Evolutionary conservation across 2,113 vertebrate species (phyloP), one percentile per base, ranked within the genome.

Genomic region (Rhodinocichla rosea): DNA sequence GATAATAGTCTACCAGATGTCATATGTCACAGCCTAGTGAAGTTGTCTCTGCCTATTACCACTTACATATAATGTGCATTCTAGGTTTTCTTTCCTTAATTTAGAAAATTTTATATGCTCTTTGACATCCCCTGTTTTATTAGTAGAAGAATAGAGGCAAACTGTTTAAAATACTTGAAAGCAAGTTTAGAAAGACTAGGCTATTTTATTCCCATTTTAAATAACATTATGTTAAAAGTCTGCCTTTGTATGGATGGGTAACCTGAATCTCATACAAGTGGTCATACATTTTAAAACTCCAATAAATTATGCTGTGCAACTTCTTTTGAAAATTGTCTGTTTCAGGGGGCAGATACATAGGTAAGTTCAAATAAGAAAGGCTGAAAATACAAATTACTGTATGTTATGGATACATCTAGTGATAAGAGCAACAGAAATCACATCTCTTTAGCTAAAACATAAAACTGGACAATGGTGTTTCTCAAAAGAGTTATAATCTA

Each of bases 1-100:
- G 91, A 95, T 97, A 97, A 97, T 91, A 95, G 94, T 91, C 91
- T 95, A 87, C 88, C 95, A 85, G 68, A 94, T 97, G 95, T 97
- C 94, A 91, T 93, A 93, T 96, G 87, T 91, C 76, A 92, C 90
- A 96, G 86, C 89, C 80, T 95, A 91, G 75, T 95, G 92, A 96
- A 81, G 96, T 97, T 97, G 91, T 96, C 92, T 95, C 23, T 94
- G 49, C 71, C 85, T 93, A 91, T 89, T 96, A 71, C 75, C 94
- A 50, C 62, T 64, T 90, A 53, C 30, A 71, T 82, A 76, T 69
- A 93, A 69, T 87, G 74, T 89, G n/a, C 68, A 70, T 89, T 96
- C 91, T 75, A 82, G 60, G 80, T 94, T 74, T 78, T 83, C 92
- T 96, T 75, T 75, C 87, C 70, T 95, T 94, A 94, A 95, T 97